Evolutionary conservation across 2,888 invertebrate species (phyloP).

Genomic region (Nemapogon koenigi): DNA sequence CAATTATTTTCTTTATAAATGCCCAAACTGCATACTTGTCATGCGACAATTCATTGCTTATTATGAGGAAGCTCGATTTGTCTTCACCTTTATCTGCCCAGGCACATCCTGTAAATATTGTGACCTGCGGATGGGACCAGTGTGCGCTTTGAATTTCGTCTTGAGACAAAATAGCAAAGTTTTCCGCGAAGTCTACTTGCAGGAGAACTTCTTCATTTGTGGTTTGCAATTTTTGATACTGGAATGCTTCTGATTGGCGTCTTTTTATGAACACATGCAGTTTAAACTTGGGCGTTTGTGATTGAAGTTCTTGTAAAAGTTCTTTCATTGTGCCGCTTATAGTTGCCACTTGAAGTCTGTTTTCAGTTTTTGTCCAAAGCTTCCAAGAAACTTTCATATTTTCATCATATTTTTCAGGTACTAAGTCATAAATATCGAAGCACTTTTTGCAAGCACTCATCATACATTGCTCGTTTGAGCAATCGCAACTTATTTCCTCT

Average conservation of each 20-base stretch:
- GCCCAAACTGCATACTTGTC: slow-evolving; percentile 10
- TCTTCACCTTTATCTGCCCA: slow-evolving; percentile 3
- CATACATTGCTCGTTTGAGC: slow-evolving; percentile 8
- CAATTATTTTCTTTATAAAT: slow-evolving; percentile 9
- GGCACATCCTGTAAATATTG: slow-evolving; percentile 12
- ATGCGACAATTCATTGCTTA: slow-evolving; percentile 11
- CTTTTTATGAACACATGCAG: slow-evolving; percentile 8
- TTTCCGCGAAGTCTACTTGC: slow-evolving; percentile 11
- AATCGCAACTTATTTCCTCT: slow-evolving; percentile 7
- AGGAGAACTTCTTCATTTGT: slow-evolving; percentile 5
- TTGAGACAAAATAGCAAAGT: slow-evolving; percentile 10
- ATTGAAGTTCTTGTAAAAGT: slow-evolving; percentile 6
- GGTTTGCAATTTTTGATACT: slow-evolving; percentile 1
- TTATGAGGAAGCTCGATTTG: slow-evolving; percentile 3
- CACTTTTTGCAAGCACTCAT: slow-evolving; percentile 3
- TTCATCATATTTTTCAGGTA: slow-evolving; percentile 1
- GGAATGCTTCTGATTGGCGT: slow-evolving; percentile 2
- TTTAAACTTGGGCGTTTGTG: slow-evolving; percentile 7
- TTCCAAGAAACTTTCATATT: slow-evolving; percentile 4
- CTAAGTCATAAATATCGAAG: slow-evolving; percentile 5
- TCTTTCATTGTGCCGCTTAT: slow-evolving; percentile 7
- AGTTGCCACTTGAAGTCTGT: not conserved
- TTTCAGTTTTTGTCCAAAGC: slow-evolving; percentile 7
- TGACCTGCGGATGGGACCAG: slow-evolving; percentile 11
- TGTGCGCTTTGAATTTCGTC: slow-evolving; percentile 14